Conservation (phyloP, 1,140 invertebrate species). For the Geopemphigus sp. region DNA sequence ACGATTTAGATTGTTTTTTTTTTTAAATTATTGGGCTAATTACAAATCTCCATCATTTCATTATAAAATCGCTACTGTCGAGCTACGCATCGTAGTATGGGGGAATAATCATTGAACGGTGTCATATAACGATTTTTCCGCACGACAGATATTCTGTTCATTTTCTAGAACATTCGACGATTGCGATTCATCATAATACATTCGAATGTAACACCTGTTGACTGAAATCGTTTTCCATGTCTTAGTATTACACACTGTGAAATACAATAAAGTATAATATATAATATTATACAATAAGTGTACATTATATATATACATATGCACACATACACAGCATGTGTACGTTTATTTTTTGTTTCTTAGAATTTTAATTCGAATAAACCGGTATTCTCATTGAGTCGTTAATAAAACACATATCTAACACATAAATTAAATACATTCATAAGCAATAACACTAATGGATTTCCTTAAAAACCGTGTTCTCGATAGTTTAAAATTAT, state of each 20-base stretch:
- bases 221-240: neutral
- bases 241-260: neutral
- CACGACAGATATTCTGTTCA: neutral
- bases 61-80: too few species aligned
- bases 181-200: neutral
- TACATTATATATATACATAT: neutral
- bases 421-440: neutral
- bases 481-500: neutral
- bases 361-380: conserved; percentile 13
- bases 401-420: neutral
- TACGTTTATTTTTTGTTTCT: neutral
- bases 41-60: too few species aligned
- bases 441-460: neutral
- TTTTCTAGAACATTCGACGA: neutral
- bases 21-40: too few species aligned
- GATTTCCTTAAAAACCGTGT: conserved; percentile 8
- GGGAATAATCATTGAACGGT: too few species aligned
- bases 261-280: neutral
- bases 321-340: neutral
- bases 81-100: too few species aligned
- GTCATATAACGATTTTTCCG: neutral
- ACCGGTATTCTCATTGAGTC: conserved; percentile 26
- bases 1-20: too few species aligned
- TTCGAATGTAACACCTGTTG: conserved; percentile 15
- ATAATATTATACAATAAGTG: neutral